These are phyloP conservation scores for Thomomys bottae DNA, from an alignment of 2,113 vertebrate genomes.

Conservation along the genomic window DNA sequence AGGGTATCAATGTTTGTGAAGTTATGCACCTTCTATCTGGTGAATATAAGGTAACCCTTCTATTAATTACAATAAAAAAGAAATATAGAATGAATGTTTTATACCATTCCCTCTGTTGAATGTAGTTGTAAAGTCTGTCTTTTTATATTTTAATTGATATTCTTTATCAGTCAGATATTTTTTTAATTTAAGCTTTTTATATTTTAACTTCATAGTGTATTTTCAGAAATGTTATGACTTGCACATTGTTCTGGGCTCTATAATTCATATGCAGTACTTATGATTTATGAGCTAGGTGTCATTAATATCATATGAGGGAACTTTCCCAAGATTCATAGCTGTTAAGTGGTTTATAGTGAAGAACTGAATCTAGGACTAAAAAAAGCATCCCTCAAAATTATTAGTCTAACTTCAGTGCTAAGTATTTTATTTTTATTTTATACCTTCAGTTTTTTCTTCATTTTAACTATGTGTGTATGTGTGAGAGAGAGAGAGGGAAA, in stretches of 20 bases:
- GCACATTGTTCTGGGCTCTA: neutral
- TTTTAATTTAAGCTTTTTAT: neutral
- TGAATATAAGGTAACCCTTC: too few species aligned
- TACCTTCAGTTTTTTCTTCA: constrained; percentile 1
- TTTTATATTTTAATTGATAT: too few species aligned
- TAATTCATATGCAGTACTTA: constrained; percentile 7
- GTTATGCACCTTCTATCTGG: too few species aligned
- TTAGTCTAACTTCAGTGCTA: constrained; percentile 18
- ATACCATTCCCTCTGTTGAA: too few species aligned
- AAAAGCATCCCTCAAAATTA: constrained; percentile 32
- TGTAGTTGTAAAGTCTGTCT: too few species aligned
- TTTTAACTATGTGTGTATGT: neutral
- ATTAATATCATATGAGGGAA: neutral
- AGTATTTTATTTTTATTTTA: constrained; percentile 30
- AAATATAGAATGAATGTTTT: too few species aligned
- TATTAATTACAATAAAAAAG: too few species aligned
- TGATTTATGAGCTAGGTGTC: neutral
- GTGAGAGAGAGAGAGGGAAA: neutral
- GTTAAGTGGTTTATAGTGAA: neutral
- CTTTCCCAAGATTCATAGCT: neutral
- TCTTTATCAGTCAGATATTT: too few species aligned
- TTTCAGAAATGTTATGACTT: constrained; percentile 24
- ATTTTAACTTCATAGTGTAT: constrained; percentile 26
- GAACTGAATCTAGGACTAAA: neutral
- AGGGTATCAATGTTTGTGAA: too few species aligned